Evolutionary conservation across 2,113 vertebrate genomes (phyloP).

Genomic region (Crotalus tigris): DNA sequence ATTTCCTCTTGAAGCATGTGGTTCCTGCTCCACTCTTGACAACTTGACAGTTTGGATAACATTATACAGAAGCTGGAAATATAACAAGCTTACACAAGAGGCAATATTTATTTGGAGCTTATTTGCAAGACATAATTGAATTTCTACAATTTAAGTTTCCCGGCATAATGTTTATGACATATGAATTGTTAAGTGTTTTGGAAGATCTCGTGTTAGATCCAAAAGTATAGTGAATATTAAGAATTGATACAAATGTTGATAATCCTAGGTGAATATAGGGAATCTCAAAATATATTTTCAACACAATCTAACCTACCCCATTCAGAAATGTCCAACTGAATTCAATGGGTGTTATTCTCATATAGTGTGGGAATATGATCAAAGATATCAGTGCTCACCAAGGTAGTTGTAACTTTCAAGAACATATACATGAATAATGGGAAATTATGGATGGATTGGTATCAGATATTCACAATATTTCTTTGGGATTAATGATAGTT

Average conservation of each 20-base stretch:
- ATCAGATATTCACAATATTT: not conserved
- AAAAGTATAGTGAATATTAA: not conserved
- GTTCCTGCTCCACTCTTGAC: slow-evolving; percentile 7
- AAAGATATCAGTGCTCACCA: not conserved
- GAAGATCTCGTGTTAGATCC: not conserved
- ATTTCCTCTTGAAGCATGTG: slow-evolving; percentile 7
- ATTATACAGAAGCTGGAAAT: slow-evolving; percentile 14
- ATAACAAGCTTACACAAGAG: not conserved
- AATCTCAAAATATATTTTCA: not conserved
- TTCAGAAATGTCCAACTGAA: not conserved
- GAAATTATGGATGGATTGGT: not conserved
- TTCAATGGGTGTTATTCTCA: not conserved
- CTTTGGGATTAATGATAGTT: not conserved
- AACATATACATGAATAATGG: not conserved
- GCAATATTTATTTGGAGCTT: not conserved
- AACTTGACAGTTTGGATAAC: slow-evolving; percentile 21
- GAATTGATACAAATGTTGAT: not conserved
- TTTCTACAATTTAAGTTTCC: not conserved
- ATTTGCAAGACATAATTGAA: not conserved
- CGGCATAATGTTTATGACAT: not conserved
- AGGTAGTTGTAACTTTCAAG: not conserved
- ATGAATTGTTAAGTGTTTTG: not conserved
- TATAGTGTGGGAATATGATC: not conserved
- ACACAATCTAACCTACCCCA: not conserved
- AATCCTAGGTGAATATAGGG: not conserved